Percentiles rank a stretch among this genome's conserved stretches.
Evolutionary conservation across 1,140 invertebrate genomes (phyloP).

Genomic region (Brachystomella parvula): DNA sequence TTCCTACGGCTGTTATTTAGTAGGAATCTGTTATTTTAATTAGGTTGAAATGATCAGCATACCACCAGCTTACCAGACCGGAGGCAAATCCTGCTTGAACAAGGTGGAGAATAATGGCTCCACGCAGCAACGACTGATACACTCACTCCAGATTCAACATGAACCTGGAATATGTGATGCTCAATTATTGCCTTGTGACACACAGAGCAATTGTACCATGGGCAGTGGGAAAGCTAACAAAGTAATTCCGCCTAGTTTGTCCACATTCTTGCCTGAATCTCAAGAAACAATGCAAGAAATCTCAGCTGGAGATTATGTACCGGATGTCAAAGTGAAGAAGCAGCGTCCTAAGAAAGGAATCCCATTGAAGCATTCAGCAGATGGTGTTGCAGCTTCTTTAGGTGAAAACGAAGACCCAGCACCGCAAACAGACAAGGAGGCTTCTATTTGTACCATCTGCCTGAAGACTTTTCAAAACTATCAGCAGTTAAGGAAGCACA

Average conservation of each 20-base stretch:
- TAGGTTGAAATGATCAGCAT: slow-evolving; percentile 16
- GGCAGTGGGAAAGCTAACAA: no score
- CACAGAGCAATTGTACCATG: no score
- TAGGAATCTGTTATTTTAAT: not conserved
- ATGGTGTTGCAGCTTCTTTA: no score
- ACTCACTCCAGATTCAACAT: no score
- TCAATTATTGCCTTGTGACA: no score
- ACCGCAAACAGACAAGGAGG: slow-evolving; percentile 41
- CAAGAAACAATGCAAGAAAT: not conserved
- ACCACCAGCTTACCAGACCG: not conserved
- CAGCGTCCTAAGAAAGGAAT: not conserved
- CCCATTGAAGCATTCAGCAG: not conserved
- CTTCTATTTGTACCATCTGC: slow-evolving; percentile 51
- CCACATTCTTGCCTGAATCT: no score
- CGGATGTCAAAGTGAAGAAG: not conserved
- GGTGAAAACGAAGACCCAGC: not conserved
- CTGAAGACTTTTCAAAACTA: slow-evolving; percentile 50
- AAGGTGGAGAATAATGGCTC: not conserved
- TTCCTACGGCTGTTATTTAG: not conserved
- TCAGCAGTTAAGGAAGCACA: slow-evolving; percentile 49
- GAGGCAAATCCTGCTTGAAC: not conserved
- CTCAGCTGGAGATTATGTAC: not conserved
- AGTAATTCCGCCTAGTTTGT: no score
- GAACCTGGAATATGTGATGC: no score
- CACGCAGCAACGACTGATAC: no score